A percentile compares a stretch with the other conserved stretches of the same genome.
Evolutionary conservation across 2,113 vertebrate genomes (phyloP).

Genomic region (Psittacula cyanocephala): DNA sequence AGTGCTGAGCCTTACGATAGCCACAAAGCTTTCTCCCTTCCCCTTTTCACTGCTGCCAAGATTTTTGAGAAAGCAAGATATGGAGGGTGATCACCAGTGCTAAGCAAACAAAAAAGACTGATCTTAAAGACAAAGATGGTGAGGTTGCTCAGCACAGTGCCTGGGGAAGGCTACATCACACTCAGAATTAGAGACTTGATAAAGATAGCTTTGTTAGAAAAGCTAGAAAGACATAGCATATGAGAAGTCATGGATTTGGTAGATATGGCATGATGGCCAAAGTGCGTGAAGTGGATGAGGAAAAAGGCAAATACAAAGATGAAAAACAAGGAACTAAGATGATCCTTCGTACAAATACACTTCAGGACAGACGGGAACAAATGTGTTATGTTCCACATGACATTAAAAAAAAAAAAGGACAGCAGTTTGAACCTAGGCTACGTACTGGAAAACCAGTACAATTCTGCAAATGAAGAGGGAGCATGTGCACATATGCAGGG

Average conservation of each 20-base stretch:
- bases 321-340: not conserved
- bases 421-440: not conserved
- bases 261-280: rapidly evolving
- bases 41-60: not conserved
- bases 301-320: not conserved
- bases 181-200: not conserved
- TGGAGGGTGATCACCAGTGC: not conserved
- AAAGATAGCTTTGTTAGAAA: not conserved
- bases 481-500: rapidly evolving
- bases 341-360: not conserved
- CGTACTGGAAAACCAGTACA: not conserved
- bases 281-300: not conserved
- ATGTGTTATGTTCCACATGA: rapidly evolving
- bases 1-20: not conserved
- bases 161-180: not conserved
- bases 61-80: not conserved
- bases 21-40: not conserved
- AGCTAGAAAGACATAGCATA: not conserved
- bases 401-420: not conserved
- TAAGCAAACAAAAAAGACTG: not conserved
- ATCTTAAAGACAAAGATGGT: not conserved
- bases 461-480: not conserved
- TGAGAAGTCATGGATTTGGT: not conserved
- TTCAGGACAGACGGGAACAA: not conserved
- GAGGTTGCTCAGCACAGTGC: not conserved